Conservation (phyloP, 2,797 vertebrate genomes). For the Oreochromis mossambicus region DNA sequence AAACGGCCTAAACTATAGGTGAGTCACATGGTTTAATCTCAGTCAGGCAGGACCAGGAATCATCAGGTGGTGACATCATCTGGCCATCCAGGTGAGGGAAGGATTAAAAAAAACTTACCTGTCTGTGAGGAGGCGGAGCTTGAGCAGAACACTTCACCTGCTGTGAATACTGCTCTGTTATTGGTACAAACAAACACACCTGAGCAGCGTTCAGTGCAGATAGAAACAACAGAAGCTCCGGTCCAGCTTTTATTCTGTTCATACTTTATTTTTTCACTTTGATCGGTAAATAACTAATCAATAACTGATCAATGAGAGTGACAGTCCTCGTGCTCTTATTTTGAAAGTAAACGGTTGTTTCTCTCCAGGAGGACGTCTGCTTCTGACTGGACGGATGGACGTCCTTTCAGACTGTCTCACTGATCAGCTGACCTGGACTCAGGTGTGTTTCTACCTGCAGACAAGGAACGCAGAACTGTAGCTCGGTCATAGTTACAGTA, state of each 20-base stretch:
- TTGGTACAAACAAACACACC: background rate
- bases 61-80: background rate
- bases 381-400: background rate
- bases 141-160: background rate
- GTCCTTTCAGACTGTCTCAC: background rate
- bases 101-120: background rate
- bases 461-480: background rate
- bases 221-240: background rate
- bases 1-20: rapidly evolving
- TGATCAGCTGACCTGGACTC: conserved; percentile 18
- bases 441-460: background rate
- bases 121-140: background rate
- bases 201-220: background rate
- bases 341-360: background rate
- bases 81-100: background rate
- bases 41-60: background rate
- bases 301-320: background rate
- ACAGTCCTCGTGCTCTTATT: background rate
- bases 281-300: background rate
- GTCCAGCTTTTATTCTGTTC: background rate
- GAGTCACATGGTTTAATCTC: background rate
- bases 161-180: background rate
- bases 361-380: background rate
- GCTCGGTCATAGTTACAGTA: background rate
- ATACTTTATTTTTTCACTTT: background rate